Percentiles rank a stretch among this genome's conserved stretches.
Evolutionary conservation across 1,140 invertebrate genomes (phyloP).

Genomic region (Odontomachus brunneus): DNA sequence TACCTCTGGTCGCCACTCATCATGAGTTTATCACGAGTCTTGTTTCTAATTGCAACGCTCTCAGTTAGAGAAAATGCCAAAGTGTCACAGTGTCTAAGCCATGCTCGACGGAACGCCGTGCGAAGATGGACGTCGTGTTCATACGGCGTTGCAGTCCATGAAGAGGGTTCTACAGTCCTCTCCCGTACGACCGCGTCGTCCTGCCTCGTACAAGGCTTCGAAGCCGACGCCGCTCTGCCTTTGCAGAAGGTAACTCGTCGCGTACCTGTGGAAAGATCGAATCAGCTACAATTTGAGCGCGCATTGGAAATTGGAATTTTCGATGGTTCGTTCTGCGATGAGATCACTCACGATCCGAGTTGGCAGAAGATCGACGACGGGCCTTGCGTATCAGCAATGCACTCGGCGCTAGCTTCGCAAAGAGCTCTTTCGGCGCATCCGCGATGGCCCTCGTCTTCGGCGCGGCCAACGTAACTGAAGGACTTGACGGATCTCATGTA

Average conservation of each 20-base stretch:
- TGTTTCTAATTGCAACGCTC: too few relatives aligned
- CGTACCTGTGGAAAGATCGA: constrained; percentile 88
- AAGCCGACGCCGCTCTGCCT: constrained; percentile 90
- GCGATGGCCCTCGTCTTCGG: constrained; percentile 91
- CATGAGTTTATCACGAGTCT: too few relatives aligned
- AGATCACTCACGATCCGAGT: constrained; percentile 93
- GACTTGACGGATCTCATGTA: constrained; percentile 92
- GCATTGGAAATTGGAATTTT: background rate
- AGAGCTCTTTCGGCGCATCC: constrained; percentile 86
- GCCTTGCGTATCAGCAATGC: constrained; percentile 91
- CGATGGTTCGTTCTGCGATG: background rate
- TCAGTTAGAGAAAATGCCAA: background rate
- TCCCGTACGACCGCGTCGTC: constrained; percentile 92
- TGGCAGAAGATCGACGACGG: constrained; percentile 95
- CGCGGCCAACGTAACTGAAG: constrained; percentile 86
- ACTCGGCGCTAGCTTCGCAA: constrained; percentile 95
- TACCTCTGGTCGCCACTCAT: too few relatives aligned
- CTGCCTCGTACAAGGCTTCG: constrained; percentile 93
- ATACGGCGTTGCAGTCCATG: constrained; percentile 94
- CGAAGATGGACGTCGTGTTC: constrained; percentile 75
- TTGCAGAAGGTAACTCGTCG: constrained; percentile 93
- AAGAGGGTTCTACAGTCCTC: constrained; percentile 93
- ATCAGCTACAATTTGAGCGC: background rate
- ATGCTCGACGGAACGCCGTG: constrained; percentile 29
- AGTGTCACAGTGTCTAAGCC: constrained; percentile 40